Conservation (phyloP, 92 coral and sea anemone species). For the Ricordea florida region DNA sequence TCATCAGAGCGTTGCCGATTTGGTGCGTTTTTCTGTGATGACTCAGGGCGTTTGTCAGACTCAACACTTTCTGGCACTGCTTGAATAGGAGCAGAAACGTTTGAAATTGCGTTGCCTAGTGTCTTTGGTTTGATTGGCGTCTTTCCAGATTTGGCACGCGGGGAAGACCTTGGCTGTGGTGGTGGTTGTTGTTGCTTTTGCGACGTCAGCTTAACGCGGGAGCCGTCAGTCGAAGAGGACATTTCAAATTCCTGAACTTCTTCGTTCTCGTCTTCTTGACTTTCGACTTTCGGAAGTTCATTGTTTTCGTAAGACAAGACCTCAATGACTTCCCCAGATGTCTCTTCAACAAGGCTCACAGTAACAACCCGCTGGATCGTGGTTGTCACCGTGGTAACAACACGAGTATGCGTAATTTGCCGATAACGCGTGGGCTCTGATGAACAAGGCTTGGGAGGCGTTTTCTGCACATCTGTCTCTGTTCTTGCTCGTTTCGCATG, state of each 20-base stretch:
- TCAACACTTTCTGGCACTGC: not conserved
- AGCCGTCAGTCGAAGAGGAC: slow-evolving; percentile 1
- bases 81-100: not conserved
- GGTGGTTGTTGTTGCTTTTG: not conserved
- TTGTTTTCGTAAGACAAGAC: slow-evolving; percentile 48
- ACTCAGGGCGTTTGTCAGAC: not conserved
- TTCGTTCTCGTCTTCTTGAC: slow-evolving; percentile 34
- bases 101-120: not conserved
- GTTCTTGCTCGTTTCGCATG: slow-evolving; percentile 14
- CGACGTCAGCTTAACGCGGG: slow-evolving; percentile 16
- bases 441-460: not conserved
- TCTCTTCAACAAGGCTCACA: slow-evolving; percentile 36
- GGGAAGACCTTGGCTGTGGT: slow-evolving; percentile 15
- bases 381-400: slow-evolving; percentile 60
- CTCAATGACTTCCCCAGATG: slow-evolving; percentile 44
- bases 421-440: slow-evolving; percentile 22
- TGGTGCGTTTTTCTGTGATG: not conserved
- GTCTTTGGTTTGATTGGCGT: not conserved
- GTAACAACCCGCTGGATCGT: slow-evolving; percentile 54
- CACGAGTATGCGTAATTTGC: slow-evolving; percentile 56
- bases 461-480: not conserved
- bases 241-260: slow-evolving; percentile 29
- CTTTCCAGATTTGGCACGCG: slow-evolving; percentile 5
- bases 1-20: not conserved
- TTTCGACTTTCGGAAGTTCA: slow-evolving; percentile 36